phyloP scores from a whole-genome alignment of 1,140 invertebrate species.

The Whitmania pigra region DNA sequence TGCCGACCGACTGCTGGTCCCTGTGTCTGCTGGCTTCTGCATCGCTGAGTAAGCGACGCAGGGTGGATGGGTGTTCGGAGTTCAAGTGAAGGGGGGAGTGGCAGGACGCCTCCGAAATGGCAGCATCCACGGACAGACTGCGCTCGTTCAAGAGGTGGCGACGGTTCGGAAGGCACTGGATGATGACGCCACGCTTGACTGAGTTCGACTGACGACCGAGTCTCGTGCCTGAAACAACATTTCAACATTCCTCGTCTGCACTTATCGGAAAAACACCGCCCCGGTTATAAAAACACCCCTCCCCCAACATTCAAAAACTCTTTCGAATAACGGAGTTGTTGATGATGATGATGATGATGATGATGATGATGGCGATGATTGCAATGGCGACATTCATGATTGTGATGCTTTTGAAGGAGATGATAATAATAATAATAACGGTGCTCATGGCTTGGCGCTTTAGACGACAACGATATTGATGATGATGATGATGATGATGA shows the following conservation, averaged over 20 bases:
- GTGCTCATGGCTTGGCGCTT: too few species aligned
- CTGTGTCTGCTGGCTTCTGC: not conserved
- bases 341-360: not conserved
- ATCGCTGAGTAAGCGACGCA: not conserved
- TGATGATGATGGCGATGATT: not conserved
- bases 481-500: too few species aligned
- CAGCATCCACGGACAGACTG: not conserved
- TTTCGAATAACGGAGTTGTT: too few species aligned
- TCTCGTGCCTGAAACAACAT: constrained; percentile 30
- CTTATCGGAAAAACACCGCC: not conserved
- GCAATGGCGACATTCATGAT: not conserved
- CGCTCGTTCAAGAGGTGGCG: not conserved
- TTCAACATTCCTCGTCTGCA: not conserved
- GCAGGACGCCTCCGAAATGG: not conserved
- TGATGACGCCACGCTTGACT: constrained; percentile 30
- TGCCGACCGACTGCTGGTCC: not conserved
- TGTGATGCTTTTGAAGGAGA: not conserved
- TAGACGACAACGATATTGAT: not conserved
- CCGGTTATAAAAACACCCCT: not conserved
- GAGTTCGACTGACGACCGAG: constrained; percentile 39
- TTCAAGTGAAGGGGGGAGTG: not conserved
- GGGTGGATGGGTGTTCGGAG: constrained; percentile 2
- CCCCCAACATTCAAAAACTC: too few species aligned
- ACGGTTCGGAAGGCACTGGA: constrained; percentile 13
- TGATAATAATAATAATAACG: too few species aligned